Conservation (phyloP, 2,888 invertebrate genomes). For the Terebella lapidaria region DNA sequence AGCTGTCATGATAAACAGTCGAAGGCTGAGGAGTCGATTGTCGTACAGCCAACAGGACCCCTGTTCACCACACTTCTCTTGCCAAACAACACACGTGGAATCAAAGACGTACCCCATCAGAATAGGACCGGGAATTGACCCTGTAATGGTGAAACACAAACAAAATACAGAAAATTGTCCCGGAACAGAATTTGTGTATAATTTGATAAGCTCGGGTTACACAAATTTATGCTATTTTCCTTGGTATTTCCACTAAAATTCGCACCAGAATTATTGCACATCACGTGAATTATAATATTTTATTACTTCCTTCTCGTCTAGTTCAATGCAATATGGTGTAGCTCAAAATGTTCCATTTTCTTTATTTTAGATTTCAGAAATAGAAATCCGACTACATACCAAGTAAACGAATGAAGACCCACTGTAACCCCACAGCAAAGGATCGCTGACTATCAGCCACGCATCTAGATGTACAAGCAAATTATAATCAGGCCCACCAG, state of each 20-base stretch:
- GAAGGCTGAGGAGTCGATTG: not conserved
- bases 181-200: too few species aligned
- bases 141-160: not conserved
- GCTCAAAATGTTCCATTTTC: not conserved
- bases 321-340: too few species aligned
- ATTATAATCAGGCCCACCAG: not conserved
- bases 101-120: constrained; percentile 8
- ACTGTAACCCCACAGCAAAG: constrained; percentile 93
- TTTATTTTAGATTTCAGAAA: not conserved
- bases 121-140: constrained; percentile 4
- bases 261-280: too few species aligned
- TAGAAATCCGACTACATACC: constrained; percentile 31
- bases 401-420: constrained; percentile 77
- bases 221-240: too few species aligned
- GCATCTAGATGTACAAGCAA: constrained; percentile 51
- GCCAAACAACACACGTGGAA: constrained; percentile 5
- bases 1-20: not conserved
- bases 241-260: too few species aligned
- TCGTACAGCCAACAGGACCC: constrained; percentile 13
- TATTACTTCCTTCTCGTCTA: too few species aligned
- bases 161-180: not conserved
- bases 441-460: constrained; percentile 89
- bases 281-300: too few species aligned
- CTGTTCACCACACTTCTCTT: constrained; percentile 6
- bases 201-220: not conserved